Base-by-base conservation (phyloP, 2,113 vertebrate genomes). In the Lamprotornis superbus region DNA sequence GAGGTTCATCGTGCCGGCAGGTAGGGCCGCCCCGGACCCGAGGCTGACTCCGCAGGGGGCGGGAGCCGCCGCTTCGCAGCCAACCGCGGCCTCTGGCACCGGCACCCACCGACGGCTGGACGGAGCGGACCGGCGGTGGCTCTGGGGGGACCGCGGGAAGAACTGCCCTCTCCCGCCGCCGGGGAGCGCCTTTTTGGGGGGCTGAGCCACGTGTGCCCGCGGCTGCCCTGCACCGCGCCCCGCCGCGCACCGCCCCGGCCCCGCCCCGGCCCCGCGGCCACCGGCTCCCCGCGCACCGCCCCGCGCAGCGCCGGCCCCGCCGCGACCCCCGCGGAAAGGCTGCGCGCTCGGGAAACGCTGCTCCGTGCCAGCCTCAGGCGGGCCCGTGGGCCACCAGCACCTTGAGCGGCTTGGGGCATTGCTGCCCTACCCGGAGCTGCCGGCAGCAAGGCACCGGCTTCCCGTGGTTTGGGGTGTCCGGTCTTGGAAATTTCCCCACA, bases 1-100 rank as follows among this genome's bases (percentile, higher is more conserved):
- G 44, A 98, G 63, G 23, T 93, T 90, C 98, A 98, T 99, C 35
- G 14, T 93, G 95, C 55, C n/a, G 64, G 77, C 87, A 91, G 92
- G 94, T 93, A 91, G 71, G 52, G 86, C 65, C 28, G 21, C 55
- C 69, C 74, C 23, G 30, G 82, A 11, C 57, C 63, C 4, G 25
- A 49, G 55, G 63, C 91, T 80, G 69, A 56, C 83, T 87, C 78
- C 37, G 31, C 70, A 40, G 86, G 75, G 83, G 83, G 87, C 70
- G 60, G 87, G 83, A 89, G 61, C 59, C 47, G 53, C 84, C 68
- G 33, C 77, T 89, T 50, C 63, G 11, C 73, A 55, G n/a, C 53
- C 84, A 61, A 52, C 67, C 17, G 81, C 61, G n/a, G 24, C 31
- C 90, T 42, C 56, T 15, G 65, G 42, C 57, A 57, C 80, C 68